Evolutionary conservation across 2,113 vertebrate genomes (phyloP), one percentile per base, ranked within the genome.

Genomic region (Mesoclemmys tuberculata): DNA sequence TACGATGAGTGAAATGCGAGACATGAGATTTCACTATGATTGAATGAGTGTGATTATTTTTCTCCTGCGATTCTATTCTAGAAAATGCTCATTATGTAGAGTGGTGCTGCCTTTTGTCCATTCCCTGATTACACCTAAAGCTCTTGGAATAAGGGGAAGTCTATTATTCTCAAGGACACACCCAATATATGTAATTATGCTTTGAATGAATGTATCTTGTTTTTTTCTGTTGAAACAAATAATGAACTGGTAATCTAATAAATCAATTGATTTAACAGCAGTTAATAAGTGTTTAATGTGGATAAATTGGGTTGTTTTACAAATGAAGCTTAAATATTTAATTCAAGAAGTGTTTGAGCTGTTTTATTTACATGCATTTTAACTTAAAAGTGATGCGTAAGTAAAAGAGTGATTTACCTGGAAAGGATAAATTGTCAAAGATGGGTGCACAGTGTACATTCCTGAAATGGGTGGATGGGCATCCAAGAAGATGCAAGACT

Each of bases 141-240:
- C 87, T 61, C 75, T 82, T 55, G 46, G 35, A 75, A 26, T 58
- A 93, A 71, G 38, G 93, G 41, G 95, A 89, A 85, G 93, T 89
- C 94, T 96, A 71, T 97, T 94, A 61, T 4, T 58, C 56, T 94
- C 92, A 96, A 94, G 90, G 93, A 84, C 95, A 92, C 94, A 94
- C 93, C 46, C 94, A 96, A 10, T 61, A 46, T 56, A 56, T 78
- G 91, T 91, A 96, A 82, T 97, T 97, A 94, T 77, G 58, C 82
- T 90, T 95, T 88, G 85, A 86, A 78, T 90, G 96, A 94, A 96
- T 93, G 31, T 49, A 88, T 96, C 84, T 94, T 96, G 88, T 92
- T 95, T 96, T 96, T 97, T 68, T 94, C 68, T 90, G 41, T 54
- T 87, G 41, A 82, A 93, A 92, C 79, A 97, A 96, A 95, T 95